Percentiles rank a stretch among this genome's conserved stretches.
Conservation (phyloP, 2,797 vertebrate species). For the Ataeniobius toweri region DNA sequence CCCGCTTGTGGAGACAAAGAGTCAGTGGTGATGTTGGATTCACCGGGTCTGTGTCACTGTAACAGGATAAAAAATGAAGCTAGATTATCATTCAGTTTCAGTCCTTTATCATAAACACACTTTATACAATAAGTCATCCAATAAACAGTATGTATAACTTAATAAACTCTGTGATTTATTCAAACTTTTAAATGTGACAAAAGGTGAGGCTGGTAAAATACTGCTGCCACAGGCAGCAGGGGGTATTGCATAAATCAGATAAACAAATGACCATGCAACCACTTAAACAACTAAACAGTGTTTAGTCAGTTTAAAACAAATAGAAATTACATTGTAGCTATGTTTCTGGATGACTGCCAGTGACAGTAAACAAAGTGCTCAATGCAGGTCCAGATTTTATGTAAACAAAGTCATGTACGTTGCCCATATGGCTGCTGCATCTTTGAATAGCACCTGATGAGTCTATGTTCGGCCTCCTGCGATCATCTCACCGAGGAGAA, state of each 20-base stretch:
- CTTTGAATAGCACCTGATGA: too few species aligned
- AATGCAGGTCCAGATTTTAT: too few species aligned
- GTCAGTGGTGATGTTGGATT: constrained; percentile 13
- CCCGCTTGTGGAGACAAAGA: constrained; percentile 81
- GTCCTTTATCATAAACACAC: neutral
- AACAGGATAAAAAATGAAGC: neutral
- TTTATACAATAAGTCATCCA: neutral
- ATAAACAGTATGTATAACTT: neutral
- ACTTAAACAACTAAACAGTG: too few species aligned
- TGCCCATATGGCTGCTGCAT: too few species aligned
- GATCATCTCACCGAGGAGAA: neutral
- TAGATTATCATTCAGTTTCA: neutral
- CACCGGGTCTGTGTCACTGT: neutral
- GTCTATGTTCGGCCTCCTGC: too few species aligned
- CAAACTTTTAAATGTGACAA: neutral
- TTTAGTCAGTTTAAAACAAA: too few species aligned
- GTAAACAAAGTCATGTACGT: too few species aligned
- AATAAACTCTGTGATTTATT: neutral
- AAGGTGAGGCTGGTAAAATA: neutral
- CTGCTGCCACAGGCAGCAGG: too few species aligned
- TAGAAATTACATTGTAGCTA: too few species aligned
- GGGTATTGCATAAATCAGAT: neutral
- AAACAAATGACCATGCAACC: neutral
- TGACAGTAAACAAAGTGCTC: too few species aligned
- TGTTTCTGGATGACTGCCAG: too few species aligned